Percentiles rank a stretch among this genome's conserved stretches.
Conservation (phyloP, 2,888 invertebrate genomes). For the Heliconius ismenius region DNA sequence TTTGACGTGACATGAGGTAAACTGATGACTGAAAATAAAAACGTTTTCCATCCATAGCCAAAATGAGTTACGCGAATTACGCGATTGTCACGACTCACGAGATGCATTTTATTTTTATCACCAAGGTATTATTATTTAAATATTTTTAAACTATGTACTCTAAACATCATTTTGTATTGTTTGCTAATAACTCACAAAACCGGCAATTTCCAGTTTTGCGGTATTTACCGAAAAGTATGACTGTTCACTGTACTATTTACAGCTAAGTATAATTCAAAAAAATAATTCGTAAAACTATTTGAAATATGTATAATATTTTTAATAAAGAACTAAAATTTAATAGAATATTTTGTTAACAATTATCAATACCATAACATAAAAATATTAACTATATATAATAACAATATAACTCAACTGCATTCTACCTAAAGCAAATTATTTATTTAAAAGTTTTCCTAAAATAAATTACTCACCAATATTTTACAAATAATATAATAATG, state of each 20-base stretch:
- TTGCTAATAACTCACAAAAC: background rate
- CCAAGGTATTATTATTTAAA: background rate
- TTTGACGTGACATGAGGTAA: slow-evolving; percentile 16
- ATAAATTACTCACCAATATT: slow-evolving; percentile 13
- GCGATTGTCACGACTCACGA: slow-evolving; percentile 9
- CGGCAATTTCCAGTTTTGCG: slow-evolving; percentile 1
- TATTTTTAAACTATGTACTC: background rate
- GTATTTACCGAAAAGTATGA: background rate
- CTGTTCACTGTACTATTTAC: background rate
- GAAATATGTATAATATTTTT: background rate
- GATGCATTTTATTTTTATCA: slow-evolving; percentile 21
- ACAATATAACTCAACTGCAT: background rate
- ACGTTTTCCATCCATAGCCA: slow-evolving; percentile 21
- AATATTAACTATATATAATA: background rate
- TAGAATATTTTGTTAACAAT: background rate
- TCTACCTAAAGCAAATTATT: background rate
- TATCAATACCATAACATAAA: background rate
- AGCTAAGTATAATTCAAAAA: background rate
- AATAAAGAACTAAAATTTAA: too few relatives aligned
- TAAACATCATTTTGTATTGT: background rate
- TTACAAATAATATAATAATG: background rate
- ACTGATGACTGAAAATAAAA: slow-evolving; percentile 24
- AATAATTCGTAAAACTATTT: background rate
- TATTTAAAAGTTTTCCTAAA: background rate
- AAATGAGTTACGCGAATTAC: background rate